Base-by-base conservation (phyloP, 2,113 vertebrate genomes). In the Solea senegalensis region DNA sequence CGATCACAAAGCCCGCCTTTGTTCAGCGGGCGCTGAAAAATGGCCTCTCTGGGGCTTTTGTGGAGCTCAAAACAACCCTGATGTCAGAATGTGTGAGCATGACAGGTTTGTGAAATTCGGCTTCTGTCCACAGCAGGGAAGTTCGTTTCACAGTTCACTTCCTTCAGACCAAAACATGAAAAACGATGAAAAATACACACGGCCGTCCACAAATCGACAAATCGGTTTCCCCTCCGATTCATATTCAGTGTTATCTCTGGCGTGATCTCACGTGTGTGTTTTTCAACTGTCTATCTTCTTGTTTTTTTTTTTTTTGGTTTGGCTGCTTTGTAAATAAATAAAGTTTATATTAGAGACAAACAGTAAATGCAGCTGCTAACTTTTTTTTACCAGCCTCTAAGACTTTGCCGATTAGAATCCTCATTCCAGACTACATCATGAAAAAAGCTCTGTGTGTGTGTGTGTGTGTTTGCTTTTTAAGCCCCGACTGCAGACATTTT, bases 381-480 rank as follows among this genome's bases (percentile, higher is more conserved):
- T 15, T 55, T 28, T 4, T 21, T 21, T 21, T 21, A 49, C 13
- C 52, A 45, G 57, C 50, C 41, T 9, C 0, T 0, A 60, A 2
- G 46, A 55, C 76, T 83, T 65, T 13, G 51, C 64, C 45, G 71
- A 83, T 78, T 43, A 26, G 46, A 58, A 61, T 65, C 74, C 63
- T 71, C 53, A 52, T 28, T 41, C 27, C 56, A 60, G 51, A 48
- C 10, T 54, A 59, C 63, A 65, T 54, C 0, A 40, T 65, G 43
- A 44, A 62, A 69, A 76, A 26, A 39, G 21, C 21, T 21, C 39
- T 59, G 21, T 50, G 21, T 65, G 28, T 41, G 62, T 65, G 28
- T 41, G 62, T 45, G 57, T 66, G 50, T 59, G 52, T 71, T n/a
- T 58, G 8, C 21, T 21, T 21, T 21, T 21, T 21, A 21, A 21